These are phyloP conservation scores for Lepidurus couesii DNA, from an alignment of 1,140 invertebrate species.

Conservation along the genomic window DNA sequence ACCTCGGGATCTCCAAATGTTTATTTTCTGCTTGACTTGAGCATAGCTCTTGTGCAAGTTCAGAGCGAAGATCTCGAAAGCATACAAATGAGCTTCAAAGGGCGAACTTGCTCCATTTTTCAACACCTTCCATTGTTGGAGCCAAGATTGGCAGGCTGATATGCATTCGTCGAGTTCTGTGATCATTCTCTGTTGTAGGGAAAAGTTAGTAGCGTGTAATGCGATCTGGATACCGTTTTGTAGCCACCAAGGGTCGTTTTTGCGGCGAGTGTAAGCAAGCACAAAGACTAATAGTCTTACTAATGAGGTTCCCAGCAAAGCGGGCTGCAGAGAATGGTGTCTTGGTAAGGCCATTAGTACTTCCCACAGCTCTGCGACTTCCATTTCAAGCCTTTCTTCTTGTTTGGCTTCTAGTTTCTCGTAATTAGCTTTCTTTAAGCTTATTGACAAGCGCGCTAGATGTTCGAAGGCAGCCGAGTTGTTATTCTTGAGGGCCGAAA, in stretches of 20 bases:
- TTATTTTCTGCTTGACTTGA: background rate
- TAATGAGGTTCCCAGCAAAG: constrained; percentile 6
- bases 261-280: background rate
- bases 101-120: background rate
- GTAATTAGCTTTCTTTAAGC: background rate
- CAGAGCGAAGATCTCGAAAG: background rate
- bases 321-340: background rate
- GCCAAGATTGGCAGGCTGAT: background rate
- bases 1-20: background rate
- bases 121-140: background rate
- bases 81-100: background rate
- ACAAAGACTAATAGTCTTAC: background rate
- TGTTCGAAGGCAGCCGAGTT: background rate
- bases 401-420: constrained; percentile 5
- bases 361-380: constrained; percentile 4
- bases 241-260: background rate
- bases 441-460: background rate
- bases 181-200: background rate
- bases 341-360: background rate
- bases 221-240: constrained; percentile 8
- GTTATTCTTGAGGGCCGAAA: background rate
- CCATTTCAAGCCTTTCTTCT: constrained; percentile 22
- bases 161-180: background rate
- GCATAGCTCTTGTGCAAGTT: background rate
- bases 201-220: background rate